Base-by-base conservation (phyloP, 2,797 vertebrate genomes). In the Momotus momota region DNA sequence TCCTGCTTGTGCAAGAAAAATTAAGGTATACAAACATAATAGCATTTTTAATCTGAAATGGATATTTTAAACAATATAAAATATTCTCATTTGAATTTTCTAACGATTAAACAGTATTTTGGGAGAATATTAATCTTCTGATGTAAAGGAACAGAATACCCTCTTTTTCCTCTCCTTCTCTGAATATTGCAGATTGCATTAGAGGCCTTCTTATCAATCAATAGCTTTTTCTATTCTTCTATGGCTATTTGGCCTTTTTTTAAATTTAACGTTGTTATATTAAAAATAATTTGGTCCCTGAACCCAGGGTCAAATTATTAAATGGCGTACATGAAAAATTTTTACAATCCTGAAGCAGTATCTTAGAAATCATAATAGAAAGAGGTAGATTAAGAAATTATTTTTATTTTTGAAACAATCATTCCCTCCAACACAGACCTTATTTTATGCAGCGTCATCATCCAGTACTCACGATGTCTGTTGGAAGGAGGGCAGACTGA, bases 151-250 rank as follows among this genome's bases (percentile, higher is more conserved):
- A 82, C 0, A 58, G 22, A 89, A 40, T 5, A n/a, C 1, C 20
- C 27, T 15, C 25, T 41, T 12, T 22, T 43, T 3, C 3, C 15
- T 13, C 6, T 8, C 3, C 4, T 19, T 6, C 3, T 7, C 2
- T 58, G 31, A 43, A n/a, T 15, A 17, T 2, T 27, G 10, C 1
- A 11, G 21, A 16, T 20, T 45, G n/a, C 17, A 38, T 19, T 27
- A 17, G 12, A 46, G 13, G 17, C 15, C 31, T 54, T 23, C 43
- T 25, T 33, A 18, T 6, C 72, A 75, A 12, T 3, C 12, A 31
- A 12, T 1, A 46, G 20, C 14, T 52, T 52, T 23, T 70, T 12
- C 7, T 14, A 20, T 19, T 12, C 23, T 41, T 20, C 8, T 31
- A 10, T 21, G 52, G 20, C 7, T 26, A 13, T 14, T 60, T 84